These are phyloP conservation scores for Empidonax traillii DNA, from an alignment of 2,113 vertebrate genomes.

Conservation along the genomic window DNA sequence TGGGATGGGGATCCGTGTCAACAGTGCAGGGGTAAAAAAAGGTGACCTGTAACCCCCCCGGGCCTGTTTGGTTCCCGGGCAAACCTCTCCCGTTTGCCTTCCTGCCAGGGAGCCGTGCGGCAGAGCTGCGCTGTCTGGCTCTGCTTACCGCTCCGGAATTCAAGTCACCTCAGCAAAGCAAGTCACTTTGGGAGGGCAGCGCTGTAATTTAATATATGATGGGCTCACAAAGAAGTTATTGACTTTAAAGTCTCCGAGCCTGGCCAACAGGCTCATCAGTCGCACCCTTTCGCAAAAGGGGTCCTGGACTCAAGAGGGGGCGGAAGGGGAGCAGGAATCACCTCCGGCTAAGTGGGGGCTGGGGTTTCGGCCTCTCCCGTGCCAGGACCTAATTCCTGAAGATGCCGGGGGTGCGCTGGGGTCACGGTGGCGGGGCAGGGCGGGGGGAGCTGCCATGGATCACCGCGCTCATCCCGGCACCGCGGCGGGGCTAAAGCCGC, in stretches of 20 bases:
- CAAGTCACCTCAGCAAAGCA: constrained; percentile 9
- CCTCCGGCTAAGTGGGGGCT: background rate
- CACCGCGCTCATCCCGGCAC: background rate
- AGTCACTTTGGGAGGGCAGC: background rate
- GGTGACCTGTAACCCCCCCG: background rate
- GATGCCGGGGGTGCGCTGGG: background rate
- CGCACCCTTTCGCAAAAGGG: background rate
- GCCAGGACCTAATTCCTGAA: background rate
- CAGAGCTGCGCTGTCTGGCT: background rate
- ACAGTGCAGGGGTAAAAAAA: background rate
- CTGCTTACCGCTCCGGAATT: background rate
- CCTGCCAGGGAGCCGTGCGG: background rate
- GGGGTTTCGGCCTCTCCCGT: background rate
- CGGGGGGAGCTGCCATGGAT: background rate
- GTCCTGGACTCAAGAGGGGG: background rate
- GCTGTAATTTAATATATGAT: background rate
- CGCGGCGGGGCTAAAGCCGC: background rate
- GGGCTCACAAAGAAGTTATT: constrained; percentile 23
- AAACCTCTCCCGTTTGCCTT: background rate
- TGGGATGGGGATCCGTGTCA: background rate
- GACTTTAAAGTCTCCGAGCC: background rate
- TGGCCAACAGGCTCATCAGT: background rate
- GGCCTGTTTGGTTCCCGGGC: background rate
- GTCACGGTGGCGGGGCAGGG: background rate
- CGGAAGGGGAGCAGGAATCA: background rate